Evolutionary conservation across 1,140 invertebrate genomes (phyloP).

Genomic region (Hylyphantes graminicola): DNA sequence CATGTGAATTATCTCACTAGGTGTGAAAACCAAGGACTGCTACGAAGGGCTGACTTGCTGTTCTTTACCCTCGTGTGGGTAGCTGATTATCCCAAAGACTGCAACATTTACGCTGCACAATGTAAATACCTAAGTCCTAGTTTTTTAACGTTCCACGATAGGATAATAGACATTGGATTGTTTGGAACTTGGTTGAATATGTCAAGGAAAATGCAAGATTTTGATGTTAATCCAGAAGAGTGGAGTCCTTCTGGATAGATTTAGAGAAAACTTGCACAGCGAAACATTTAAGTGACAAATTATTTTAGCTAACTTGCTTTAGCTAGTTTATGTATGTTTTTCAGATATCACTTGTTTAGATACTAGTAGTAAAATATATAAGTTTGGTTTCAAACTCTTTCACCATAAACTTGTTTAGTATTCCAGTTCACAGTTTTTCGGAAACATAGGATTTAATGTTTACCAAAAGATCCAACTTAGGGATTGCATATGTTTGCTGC

Average conservation of each 20-base stretch:
- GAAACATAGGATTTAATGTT: no score
- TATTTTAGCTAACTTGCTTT: no score
- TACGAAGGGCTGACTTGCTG: constrained; percentile 76
- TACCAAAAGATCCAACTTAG: no score
- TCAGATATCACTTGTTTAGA: no score
- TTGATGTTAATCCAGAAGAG: constrained; percentile 78
- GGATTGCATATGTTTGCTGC: no score
- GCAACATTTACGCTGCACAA: constrained; percentile 77
- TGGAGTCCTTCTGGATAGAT: constrained; percentile 64
- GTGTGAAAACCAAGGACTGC: constrained; percentile 75
- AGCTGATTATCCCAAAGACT: constrained; percentile 75
- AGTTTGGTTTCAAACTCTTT: no score
- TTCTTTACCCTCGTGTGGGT: constrained; percentile 81
- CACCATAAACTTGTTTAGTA: no score
- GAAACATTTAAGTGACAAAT: no score
- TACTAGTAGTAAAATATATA: no score
- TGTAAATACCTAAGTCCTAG: constrained; percentile 78
- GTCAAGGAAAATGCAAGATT: constrained; percentile 78
- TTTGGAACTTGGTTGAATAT: constrained; percentile 80
- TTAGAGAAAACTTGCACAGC: not conserved
- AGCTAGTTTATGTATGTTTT: no score
- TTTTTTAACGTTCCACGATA: constrained; percentile 73
- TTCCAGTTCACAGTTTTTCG: no score
- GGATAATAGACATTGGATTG: constrained; percentile 83
- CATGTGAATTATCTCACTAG: constrained; percentile 75